These are phyloP conservation scores for Bombus ignitus DNA, from an alignment of 1,140 invertebrate genomes.

Conservation along the genomic window DNA sequence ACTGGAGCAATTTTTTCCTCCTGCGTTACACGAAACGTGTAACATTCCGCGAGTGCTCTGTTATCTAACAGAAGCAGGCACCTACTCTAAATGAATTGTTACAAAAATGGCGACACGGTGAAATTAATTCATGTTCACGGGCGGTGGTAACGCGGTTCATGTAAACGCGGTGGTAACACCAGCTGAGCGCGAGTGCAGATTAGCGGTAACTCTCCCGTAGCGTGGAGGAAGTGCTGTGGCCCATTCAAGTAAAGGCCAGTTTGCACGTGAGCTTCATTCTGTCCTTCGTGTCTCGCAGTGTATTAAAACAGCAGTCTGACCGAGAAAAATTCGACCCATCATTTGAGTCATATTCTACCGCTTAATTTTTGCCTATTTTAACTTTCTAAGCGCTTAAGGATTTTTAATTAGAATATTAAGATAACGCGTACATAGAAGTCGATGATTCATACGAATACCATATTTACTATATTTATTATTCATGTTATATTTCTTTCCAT, in stretches of 20 bases:
- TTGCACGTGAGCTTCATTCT: conserved; percentile 55
- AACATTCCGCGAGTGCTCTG: not conserved
- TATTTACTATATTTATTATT: too few relatives aligned
- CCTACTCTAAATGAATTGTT: not conserved
- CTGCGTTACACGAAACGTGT: not conserved
- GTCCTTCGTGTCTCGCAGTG: not conserved
- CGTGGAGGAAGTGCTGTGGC: conserved; percentile 57
- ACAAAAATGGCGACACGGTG: not conserved
- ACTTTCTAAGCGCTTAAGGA: too few relatives aligned
- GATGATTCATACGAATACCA: too few relatives aligned
- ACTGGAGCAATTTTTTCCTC: not conserved
- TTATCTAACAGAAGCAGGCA: not conserved
- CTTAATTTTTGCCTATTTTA: too few relatives aligned
- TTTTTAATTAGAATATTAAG: too few relatives aligned
- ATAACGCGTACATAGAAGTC: too few relatives aligned
- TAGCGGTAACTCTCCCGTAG: conserved; percentile 68
- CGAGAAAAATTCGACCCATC: too few relatives aligned
- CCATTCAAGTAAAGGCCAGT: conserved; percentile 69
- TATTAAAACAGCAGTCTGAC: too few relatives aligned
- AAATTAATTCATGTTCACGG: conserved; percentile 42
- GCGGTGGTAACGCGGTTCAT: conserved; percentile 49
- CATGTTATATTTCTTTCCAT: not conserved
- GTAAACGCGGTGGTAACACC: conserved; percentile 58
- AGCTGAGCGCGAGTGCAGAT: conserved; percentile 67
- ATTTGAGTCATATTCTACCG: too few relatives aligned